Percentiles rank a stretch among this genome's conserved stretches.
These are phyloP conservation scores for Panthera tigris DNA, from an alignment of 2,113 vertebrate species.

Conservation along the genomic window DNA sequence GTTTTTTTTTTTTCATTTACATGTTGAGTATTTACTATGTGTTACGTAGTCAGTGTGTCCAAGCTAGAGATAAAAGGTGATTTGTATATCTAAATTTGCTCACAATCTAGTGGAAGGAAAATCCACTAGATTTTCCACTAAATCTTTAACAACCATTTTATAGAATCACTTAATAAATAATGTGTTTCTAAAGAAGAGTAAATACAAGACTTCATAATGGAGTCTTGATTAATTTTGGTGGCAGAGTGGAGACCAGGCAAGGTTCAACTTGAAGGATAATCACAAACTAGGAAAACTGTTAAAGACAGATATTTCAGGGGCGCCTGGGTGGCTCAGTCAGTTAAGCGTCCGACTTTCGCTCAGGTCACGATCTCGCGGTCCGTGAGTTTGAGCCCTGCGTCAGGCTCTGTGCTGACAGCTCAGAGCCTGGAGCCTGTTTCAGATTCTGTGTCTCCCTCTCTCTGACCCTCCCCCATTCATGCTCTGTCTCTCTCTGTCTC, in stretches of 20 bases:
- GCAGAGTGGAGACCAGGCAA: not conserved
- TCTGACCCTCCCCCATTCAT: too few species aligned
- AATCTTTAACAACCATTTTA: not conserved
- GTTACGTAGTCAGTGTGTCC: not conserved
- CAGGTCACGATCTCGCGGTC: too few species aligned
- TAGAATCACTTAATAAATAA: not conserved
- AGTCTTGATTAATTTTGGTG: not conserved
- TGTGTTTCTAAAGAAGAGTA: not conserved
- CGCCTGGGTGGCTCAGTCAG: too few species aligned
- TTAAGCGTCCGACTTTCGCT: too few species aligned
- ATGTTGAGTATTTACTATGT: not conserved
- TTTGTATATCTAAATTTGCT: not conserved
- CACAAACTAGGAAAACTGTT: not conserved
- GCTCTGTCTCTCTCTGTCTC: too few species aligned
- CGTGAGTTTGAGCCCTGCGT: too few species aligned
- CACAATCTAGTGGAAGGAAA: not conserved
- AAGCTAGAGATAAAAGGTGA: not conserved
- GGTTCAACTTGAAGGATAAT: not conserved
- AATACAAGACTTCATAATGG: not conserved
- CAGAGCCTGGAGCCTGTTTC: too few species aligned
- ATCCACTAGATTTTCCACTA: too few species aligned
- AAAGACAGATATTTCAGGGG: not conserved
- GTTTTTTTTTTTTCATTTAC: not conserved
- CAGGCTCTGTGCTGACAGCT: too few species aligned
- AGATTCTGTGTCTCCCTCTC: too few species aligned